Evolutionary conservation across 92 coral and sea anemone genomes (phyloP).

Genomic region (Zoanthus sansibaricus): DNA sequence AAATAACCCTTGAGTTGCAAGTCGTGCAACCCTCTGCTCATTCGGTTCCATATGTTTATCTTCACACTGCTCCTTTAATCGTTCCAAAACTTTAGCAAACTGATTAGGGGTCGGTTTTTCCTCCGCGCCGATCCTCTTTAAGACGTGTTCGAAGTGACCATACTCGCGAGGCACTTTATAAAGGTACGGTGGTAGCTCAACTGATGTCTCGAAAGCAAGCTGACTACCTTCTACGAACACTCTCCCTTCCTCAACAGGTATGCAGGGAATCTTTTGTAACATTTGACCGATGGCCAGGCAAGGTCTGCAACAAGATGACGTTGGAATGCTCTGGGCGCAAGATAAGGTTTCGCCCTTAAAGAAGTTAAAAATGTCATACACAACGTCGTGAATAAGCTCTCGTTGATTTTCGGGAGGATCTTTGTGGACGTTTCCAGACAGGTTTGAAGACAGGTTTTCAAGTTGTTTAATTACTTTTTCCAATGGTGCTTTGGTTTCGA

Average conservation of each 20-base stretch:
- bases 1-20: slow-evolving; percentile 87
- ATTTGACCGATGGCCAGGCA: slow-evolving; percentile 83
- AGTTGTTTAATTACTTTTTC: slow-evolving; percentile 90
- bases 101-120: slow-evolving; percentile 90
- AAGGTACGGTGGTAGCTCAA: slow-evolving; percentile 85
- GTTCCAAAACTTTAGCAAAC: slow-evolving; percentile 80
- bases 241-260: slow-evolving; percentile 90
- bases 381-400: slow-evolving; percentile 82
- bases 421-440: slow-evolving; percentile 86
- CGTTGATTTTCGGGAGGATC: slow-evolving; percentile 91
- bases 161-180: slow-evolving; percentile 96
- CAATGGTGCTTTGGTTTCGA: slow-evolving; percentile 77
- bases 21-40: slow-evolving; percentile 81
- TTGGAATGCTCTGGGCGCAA: slow-evolving; percentile 65
- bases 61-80: slow-evolving; percentile 83
- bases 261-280: slow-evolving; percentile 77
- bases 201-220: slow-evolving; percentile 79
- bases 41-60: slow-evolving; percentile 90
- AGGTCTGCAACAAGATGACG: slow-evolving; percentile 76
- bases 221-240: slow-evolving; percentile 88
- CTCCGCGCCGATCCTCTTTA: slow-evolving; percentile 93
- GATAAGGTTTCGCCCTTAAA: slow-evolving; percentile 74
- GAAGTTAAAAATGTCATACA: slow-evolving; percentile 78
- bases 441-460: slow-evolving; percentile 73
- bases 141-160: slow-evolving; percentile 88